Evolutionary conservation across 1,140 invertebrate species (phyloP).

Genomic region (Drosophila ficusphila): DNA sequence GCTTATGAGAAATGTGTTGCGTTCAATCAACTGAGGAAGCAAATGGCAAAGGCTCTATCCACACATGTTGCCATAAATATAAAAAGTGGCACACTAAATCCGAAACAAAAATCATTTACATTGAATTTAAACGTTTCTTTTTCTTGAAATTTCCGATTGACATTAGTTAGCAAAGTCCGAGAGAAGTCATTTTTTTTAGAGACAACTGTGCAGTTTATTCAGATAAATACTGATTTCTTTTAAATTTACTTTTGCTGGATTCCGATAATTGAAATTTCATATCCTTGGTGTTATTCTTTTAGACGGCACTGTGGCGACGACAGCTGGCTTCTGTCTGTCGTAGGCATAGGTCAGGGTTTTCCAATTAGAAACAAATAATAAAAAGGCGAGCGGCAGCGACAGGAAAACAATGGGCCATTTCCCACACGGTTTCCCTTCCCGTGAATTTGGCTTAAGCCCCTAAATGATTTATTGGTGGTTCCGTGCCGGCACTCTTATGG

Average conservation of each 20-base stretch:
- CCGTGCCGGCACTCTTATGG: background rate
- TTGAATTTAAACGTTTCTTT: background rate
- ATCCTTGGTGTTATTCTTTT: background rate
- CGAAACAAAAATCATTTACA: background rate
- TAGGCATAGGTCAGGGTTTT: constrained; percentile 70
- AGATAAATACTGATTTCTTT: too few species aligned
- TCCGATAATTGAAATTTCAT: too few species aligned
- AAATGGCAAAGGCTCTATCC: background rate
- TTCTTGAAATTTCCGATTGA: background rate
- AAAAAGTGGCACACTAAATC: background rate
- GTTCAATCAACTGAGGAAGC: constrained; percentile 17
- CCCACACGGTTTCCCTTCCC: constrained; percentile 1
- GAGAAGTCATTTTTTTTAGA: too few species aligned
- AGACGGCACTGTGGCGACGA: background rate
- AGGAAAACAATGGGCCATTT: constrained; percentile 31
- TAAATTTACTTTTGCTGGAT: too few species aligned
- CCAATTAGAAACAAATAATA: constrained; percentile 49
- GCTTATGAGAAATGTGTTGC: constrained; percentile 22
- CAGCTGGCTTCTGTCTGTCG: constrained; percentile 25
- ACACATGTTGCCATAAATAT: background rate
- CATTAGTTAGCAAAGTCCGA: too few species aligned
- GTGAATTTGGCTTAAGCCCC: constrained; percentile 18
- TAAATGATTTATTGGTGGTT: constrained; percentile 39
- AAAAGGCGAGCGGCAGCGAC: constrained; percentile 1
- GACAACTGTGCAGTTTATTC: too few species aligned